Evolutionary conservation across 2,113 vertebrate species (phyloP), one percentile per base, ranked within the genome.

Genomic region (Malurus alboscapulatus): DNA sequence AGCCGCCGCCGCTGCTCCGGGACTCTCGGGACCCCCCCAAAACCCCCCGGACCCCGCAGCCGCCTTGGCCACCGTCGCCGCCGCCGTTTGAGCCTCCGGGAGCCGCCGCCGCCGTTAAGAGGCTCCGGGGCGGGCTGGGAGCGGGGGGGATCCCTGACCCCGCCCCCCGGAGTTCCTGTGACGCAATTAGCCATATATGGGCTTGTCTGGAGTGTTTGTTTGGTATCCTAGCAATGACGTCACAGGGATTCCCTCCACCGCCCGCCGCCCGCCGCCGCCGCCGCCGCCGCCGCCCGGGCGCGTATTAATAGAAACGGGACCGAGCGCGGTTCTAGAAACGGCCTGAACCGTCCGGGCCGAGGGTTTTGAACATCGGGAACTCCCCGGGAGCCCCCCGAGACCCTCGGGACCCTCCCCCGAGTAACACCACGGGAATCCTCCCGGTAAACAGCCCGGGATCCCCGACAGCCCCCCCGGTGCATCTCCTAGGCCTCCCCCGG

Each of bases 161-260:
- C 98, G 97, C 98, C 98, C 97, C 42, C 76, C 95, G 97, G 98
- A 98, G 98, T 98, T 99, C 99, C 99, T 99, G 98, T 99, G 99
- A 99, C 99, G 99, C 99, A 99, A 97, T 97, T 99, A 99, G 96
- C 99, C 99, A 99, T 98, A 99, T 98, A 98, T 98, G 98, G 98
- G 84, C 96, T 97, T 98, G 96, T 97, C 96, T 97, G 91, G 69
- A 94, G 91, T 99, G 98, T 99, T 98, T 99, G 98, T 99, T 99
- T 98, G 98, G 99, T 99, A 98, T 99, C 99, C 98, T 98, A 98
- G 99, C 98, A 98, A 98, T 98, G 98, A 98, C 98, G 98, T 98
- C 98, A 97, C 98, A 99, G 99, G 99, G 99, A 99, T 98, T 99
- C 99, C 99, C 99, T 99, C 98, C 98, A 61, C 96, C 95, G 95